A percentile compares a stretch with the other conserved stretches of the same genome.
phyloP scores from a whole-genome alignment of 2,797 vertebrate species.

The Scomberomorus guttatus region DNA sequence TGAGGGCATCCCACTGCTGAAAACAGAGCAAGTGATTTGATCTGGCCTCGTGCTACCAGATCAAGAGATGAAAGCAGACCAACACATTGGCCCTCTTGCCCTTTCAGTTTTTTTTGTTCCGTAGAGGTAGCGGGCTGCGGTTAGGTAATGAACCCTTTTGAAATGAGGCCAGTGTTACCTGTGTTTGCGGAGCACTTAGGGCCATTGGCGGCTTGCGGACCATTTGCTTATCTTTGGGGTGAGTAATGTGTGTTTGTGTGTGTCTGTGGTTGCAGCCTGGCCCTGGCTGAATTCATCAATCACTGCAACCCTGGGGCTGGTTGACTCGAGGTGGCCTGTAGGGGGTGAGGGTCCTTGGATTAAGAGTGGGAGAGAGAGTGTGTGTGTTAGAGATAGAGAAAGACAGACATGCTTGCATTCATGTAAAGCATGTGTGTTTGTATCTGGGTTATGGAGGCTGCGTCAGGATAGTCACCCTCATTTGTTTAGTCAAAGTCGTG shows the following conservation, averaged over 20 bases:
- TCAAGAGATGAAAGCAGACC: slow-evolving; percentile 50
- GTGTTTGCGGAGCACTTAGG: slow-evolving; percentile 83
- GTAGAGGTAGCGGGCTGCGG: slow-evolving; percentile 34
- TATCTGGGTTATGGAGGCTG: slow-evolving; percentile 26
- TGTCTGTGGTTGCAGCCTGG: slow-evolving; percentile 78
- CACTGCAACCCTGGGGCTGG: slow-evolving; percentile 69
- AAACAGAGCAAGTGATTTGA: slow-evolving; percentile 52
- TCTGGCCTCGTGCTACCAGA: slow-evolving; percentile 40
- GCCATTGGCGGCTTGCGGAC: slow-evolving; percentile 68
- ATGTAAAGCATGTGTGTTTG: slow-evolving; percentile 11
- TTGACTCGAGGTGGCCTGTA: slow-evolving; percentile 57
- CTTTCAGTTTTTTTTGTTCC: slow-evolving; percentile 29
- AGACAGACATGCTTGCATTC: slow-evolving; percentile 21
- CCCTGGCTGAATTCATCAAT: slow-evolving; percentile 80
- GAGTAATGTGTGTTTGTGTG: slow-evolving; percentile 84
- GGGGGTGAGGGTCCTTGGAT: slow-evolving; percentile 51
- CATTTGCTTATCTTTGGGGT: slow-evolving; percentile 85
- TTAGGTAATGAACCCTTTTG: slow-evolving; percentile 62
- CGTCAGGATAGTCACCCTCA: slow-evolving; percentile 32
- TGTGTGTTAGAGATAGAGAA: slow-evolving; percentile 6
- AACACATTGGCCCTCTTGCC: slow-evolving; percentile 6
- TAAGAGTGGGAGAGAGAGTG: slow-evolving; percentile 20
- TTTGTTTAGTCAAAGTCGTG: slow-evolving; percentile 70
- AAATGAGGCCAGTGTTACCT: slow-evolving; percentile 73
- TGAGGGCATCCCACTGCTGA: slow-evolving; percentile 34